Conservation (phyloP, 1,140 invertebrate species). For the Chlorops oryzae region DNA sequence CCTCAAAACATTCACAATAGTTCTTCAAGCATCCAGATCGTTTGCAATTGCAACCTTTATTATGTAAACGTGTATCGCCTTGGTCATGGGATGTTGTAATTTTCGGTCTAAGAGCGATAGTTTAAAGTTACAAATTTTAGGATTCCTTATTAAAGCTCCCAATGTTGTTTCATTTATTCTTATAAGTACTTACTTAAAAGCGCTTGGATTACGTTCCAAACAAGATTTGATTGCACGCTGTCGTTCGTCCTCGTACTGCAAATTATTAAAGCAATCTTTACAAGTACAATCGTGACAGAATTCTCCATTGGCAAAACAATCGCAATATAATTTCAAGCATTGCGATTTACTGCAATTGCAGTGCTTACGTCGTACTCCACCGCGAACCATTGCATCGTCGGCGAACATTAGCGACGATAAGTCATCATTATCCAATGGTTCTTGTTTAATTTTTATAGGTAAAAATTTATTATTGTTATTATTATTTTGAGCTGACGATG, state of each 20-base stretch:
- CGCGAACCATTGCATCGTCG: slow-evolving; percentile 19
- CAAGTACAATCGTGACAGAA: slow-evolving; percentile 99
- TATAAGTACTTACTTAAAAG: slow-evolving; percentile 59
- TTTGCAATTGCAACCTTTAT: slow-evolving; percentile 99
- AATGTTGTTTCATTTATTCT: neutral
- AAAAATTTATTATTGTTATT: neutral
- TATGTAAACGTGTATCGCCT: slow-evolving; percentile 72
- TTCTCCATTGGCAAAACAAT: slow-evolving; percentile 99
- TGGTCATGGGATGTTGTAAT: slow-evolving; percentile 78
- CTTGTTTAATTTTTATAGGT: slow-evolving; percentile 2
- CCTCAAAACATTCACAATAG: slow-evolving; percentile 99
- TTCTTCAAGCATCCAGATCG: slow-evolving; percentile 98
- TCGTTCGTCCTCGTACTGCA: slow-evolving; percentile 91
- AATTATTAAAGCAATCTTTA: slow-evolving; percentile 95
- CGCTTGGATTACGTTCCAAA: slow-evolving; percentile 88
- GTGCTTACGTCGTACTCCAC: slow-evolving; percentile 34
- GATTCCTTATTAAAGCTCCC: neutral
- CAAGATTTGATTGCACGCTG: slow-evolving; percentile 89
- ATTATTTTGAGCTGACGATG: slow-evolving; percentile 2
- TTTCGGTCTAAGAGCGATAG: slow-evolving; percentile 70
- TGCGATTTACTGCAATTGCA: slow-evolving; percentile 99
- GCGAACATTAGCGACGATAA: neutral
- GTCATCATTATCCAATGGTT: neutral
- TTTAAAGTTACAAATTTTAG: neutral
- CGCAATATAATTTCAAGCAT: slow-evolving; percentile 98